Base-by-base conservation (phyloP, 2,797 vertebrate genomes). In the Cephalopachus bancanus region DNA sequence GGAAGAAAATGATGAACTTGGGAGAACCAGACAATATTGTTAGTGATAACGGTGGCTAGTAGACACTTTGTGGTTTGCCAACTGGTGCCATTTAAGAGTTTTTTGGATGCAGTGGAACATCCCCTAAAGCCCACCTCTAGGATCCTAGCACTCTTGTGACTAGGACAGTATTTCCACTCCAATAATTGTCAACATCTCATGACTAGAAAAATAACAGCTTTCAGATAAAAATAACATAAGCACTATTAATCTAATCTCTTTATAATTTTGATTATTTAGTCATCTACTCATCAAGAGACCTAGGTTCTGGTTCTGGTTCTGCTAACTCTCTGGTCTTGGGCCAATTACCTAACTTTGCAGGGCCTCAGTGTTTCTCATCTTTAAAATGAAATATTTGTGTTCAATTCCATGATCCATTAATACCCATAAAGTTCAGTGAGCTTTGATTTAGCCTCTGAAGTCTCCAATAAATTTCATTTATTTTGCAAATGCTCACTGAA, bases 401-500 rank as follows among this genome's bases (percentile, higher is more conserved):
- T 65, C 51, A 93, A 60, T 62, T 78, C 37, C 67, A 15, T 24
- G 65, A 49, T 19, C 6, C 6, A 83, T 69, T 93, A 57, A 59
- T 49, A 60, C 28, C 7, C 74, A 57, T 49, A 81, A 95, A 65
- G 10, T 87, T 84, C 94, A 88, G 65, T 60, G 81, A 69, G 57
- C 44, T 92, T 95, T 92, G 89, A 55, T 87, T 60, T 76, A 44
- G 28, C 33, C 49, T 92, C 44, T 83, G 93, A 74, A 83, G 12
- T 71, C 7, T 72, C 8, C 33, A 67, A 2, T 78, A 79, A 80
- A 81, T 87, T 87, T 84, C 51, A 84, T 81, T 88, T 51, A 57
- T 78, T 85, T 67, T 75, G 11, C 8, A 83, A 28, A 55, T 16
- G 62, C 60, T 93, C 62, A 76, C 3, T 12, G 44, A 64, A 83